phyloP scores from a whole-genome alignment of 1,140 invertebrate genomes.

The Meloidogyne exigua region DNA sequence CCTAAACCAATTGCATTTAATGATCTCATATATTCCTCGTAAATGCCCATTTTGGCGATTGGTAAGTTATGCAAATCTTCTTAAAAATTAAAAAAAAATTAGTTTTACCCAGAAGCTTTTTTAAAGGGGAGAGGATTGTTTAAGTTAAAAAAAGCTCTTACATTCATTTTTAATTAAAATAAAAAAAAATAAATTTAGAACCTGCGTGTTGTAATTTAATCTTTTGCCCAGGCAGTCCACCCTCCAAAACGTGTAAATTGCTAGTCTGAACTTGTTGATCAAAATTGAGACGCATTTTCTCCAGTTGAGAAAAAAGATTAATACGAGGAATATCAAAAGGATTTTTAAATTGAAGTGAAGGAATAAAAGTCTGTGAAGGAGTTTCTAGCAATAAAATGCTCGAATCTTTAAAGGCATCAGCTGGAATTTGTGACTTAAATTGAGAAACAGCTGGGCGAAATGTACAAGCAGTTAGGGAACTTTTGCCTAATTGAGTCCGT shows the following conservation, averaged over 20 bases:
- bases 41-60: constrained; percentile 56
- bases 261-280: constrained; percentile 77
- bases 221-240: constrained; percentile 51
- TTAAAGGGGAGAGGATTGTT: no score
- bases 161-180: not conserved
- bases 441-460: constrained; percentile 19
- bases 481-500: constrained; percentile 22
- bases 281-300: constrained; percentile 90
- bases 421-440: constrained; percentile 19
- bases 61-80: constrained; percentile 58
- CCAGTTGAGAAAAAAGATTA: constrained; percentile 84
- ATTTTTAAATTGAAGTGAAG: constrained; percentile 78
- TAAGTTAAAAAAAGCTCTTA: not conserved
- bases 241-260: constrained; percentile 53
- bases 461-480: not conserved
- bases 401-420: not conserved
- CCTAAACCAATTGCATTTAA: constrained; percentile 47
- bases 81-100: constrained; percentile 40
- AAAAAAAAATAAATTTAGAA: constrained; percentile 45
- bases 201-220: constrained; percentile 77
- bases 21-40: constrained; percentile 53
- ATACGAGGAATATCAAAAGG: constrained; percentile 89
- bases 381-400: constrained; percentile 17
- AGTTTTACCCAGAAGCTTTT: not conserved
- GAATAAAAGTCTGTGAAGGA: not conserved